These are phyloP conservation scores for Myrmecophaga tridactyla DNA, from an alignment of 2,113 vertebrate species.

Conservation along the genomic window DNA sequence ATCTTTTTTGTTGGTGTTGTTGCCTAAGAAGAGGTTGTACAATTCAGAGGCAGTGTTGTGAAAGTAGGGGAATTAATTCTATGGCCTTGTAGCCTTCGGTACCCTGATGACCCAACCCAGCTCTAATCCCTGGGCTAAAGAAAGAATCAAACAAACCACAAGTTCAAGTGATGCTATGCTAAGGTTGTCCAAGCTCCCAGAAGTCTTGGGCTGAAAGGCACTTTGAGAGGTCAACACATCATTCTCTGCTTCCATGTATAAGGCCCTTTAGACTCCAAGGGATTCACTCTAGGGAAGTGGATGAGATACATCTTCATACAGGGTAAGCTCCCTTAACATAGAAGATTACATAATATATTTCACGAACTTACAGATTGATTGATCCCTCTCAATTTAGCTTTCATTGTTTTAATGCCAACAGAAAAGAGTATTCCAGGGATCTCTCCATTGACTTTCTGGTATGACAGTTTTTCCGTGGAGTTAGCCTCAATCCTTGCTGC, in stretches of 20 bases:
- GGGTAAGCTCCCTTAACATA: not conserved
- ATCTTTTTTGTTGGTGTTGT: not conserved
- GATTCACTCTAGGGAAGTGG: not conserved
- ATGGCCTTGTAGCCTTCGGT: not conserved
- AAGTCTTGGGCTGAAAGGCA: not conserved
- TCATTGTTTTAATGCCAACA: conserved; percentile 11
- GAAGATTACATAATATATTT: not conserved
- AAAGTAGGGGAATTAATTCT: not conserved
- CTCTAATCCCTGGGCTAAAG: not conserved
- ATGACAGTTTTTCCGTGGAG: not conserved
- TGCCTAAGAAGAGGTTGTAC: not conserved
- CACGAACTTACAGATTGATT: not conserved
- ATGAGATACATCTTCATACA: not conserved
- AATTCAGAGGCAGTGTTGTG: not conserved
- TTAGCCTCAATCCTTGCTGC: not conserved
- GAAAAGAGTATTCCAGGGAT: not conserved
- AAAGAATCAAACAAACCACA: not conserved
- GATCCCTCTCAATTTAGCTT: not conserved
- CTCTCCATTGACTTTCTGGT: not conserved
- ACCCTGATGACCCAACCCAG: not conserved
- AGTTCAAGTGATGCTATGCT: not conserved
- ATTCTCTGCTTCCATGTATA: not conserved
- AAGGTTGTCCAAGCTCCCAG: not conserved
- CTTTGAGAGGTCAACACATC: not conserved
- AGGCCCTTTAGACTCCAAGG: not conserved